Evolutionary conservation across 2,113 vertebrate genomes (phyloP), one percentile per base, ranked within the genome.

Genomic region (Burhinus oedicnemus): DNA sequence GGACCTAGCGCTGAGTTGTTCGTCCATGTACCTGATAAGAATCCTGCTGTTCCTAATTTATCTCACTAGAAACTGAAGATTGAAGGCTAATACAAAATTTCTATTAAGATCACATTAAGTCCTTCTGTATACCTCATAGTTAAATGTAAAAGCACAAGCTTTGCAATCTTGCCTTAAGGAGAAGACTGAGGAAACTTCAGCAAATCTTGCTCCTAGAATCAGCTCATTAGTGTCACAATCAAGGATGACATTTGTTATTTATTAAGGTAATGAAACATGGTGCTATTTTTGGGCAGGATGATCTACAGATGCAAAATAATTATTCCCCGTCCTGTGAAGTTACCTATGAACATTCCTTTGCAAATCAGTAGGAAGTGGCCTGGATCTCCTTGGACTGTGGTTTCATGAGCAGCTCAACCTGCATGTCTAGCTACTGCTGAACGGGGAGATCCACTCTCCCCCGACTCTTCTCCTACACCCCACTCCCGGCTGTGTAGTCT

Each of bases 361-460:
- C 1, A 2, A 80, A 42, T 72, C 15, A 47, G 0, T 83, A 51
- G 30, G 29, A 80, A 22, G 12, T 78, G 34, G 3, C 25, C 51
- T 47, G 42, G 23, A 44, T 75, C 17, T 91, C 14, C 52, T 38
- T 88, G 40, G 21, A 4, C 36, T 64, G 36, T 29, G 26, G n/a
- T 32, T 60, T 75, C 18, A 27, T 36, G 26, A 65, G 7, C 36
- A 42, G 27, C 27, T 23, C 76, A 60, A 8, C 15, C 25, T 87
- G 15, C 9, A 2, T 44, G 15, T 54, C 30, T 61, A 22, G n/a
- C 64, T 92, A 6, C 42, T 57, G 42, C 65, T 72, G 58, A 75
- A 38, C 0, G 2, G 36, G 66, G 45, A 68, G 20, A 57, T 70
- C 30, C 0, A 0, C 76, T 83, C 27, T 58, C 26, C 26, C 38